Conservation (phyloP, 2,888 invertebrate species). For the Agrenia bidenticulata region DNA sequence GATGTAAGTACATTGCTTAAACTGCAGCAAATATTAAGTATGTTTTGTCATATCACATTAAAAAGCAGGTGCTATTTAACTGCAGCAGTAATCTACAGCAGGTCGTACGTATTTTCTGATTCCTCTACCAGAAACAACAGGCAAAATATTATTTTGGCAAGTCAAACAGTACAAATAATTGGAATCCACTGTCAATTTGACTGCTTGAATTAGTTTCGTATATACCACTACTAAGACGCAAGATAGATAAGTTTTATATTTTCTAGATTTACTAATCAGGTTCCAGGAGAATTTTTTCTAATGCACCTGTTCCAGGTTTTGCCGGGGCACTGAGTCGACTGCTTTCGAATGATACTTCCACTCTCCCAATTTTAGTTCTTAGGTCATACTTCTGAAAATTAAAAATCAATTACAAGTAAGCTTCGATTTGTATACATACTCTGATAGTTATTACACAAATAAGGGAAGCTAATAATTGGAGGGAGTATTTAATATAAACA, state of each 20-base stretch:
- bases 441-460: too few species aligned
- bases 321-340: constrained; percentile 36
- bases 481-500: constrained; percentile 3
- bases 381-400: constrained; percentile 48
- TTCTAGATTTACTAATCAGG: constrained; percentile 18
- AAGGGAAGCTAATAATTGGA: neutral
- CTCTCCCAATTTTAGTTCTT: constrained; percentile 43
- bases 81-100: constrained; percentile 1
- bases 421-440: too few species aligned
- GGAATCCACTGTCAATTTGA: too few species aligned
- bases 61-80: constrained; percentile 4
- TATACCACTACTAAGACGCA: too few species aligned
- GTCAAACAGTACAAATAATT: too few species aligned
- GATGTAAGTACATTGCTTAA: too few species aligned
- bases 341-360: constrained; percentile 46
- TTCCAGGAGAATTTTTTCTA: constrained; percentile 42
- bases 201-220: too few species aligned
- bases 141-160: too few species aligned
- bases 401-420: constrained; percentile 14
- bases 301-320: constrained; percentile 36
- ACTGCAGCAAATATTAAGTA: too few species aligned
- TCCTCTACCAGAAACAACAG: too few species aligned
- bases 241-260: neutral
- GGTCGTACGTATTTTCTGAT: neutral
- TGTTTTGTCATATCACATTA: too few species aligned